Evolutionary conservation across 1,140 invertebrate species (phyloP), one percentile per base, ranked within the genome.

Genomic region (Caerostris darwini): DNA sequence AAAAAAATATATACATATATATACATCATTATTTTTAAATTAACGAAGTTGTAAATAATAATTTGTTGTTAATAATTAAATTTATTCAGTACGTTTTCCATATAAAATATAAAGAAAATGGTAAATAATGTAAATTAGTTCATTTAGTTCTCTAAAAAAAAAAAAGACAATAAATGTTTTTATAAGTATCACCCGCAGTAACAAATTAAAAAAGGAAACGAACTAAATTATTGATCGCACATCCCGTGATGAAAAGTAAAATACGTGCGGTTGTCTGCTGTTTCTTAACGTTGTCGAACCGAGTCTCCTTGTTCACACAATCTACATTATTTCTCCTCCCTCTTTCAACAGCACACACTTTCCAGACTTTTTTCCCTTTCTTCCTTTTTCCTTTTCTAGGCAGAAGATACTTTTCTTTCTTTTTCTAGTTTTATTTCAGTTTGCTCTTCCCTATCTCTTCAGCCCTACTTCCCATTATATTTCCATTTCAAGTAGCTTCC

Each of bases 401-500:
- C 10, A 8, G 57, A 14, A 12, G 4, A 54, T 59, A 14, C 17
- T 87, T n/a, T n/a, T 19, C 71, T n/a, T n/a, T n/a, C n/a, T n/a
- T n/a, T 59, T 81, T 71, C 7, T 90, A 10, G n/a, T 14, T 50
- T 50, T 89, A 19, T 58, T 59, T 59, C 53, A 50, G 69, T 85
- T 92, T 67, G n/a, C 8, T 92, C 34, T 85, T 12, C 81, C 85
- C 81, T 85, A 93, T 69, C 67, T 59, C 83, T 71, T 86, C 89
- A 85, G 81, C 82, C 83, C 67, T 93, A 93, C 10, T 87, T 59
- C 91, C 91, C 91, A 93, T 93, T 93, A 93, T 93, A 85, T 93
- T 93, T 93, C 91, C 91, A 93, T 93, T 93, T 87, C 64, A 85
- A 85, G 59, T 71, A 87, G 82, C 91, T 93, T 93, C 83, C 54